Evolutionary conservation across 2,888 invertebrate species (phyloP).

Genomic region (Theristus sp.): DNA sequence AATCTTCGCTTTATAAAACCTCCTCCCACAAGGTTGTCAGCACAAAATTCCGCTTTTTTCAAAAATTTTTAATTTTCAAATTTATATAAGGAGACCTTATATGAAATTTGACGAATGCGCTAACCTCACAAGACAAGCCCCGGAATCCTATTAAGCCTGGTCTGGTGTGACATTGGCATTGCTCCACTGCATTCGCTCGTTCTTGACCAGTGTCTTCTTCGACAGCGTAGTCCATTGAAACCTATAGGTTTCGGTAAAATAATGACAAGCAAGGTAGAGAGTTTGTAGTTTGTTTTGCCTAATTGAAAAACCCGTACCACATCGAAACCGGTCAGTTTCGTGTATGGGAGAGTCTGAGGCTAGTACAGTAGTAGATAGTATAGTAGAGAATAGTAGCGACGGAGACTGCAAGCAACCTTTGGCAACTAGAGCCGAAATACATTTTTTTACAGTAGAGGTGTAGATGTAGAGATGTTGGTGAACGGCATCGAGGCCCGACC

Average conservation of each 20-base stretch:
- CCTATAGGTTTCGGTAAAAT: constrained; percentile 33
- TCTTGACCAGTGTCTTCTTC: constrained; percentile 52
- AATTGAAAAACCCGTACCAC: constrained; percentile 54
- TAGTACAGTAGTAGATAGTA: too few relatives aligned
- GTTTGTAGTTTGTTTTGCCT: too few relatives aligned
- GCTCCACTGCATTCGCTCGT: constrained; percentile 45
- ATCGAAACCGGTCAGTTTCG: constrained; percentile 64
- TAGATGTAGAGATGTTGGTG: constrained; percentile 42
- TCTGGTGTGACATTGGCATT: constrained; percentile 32
- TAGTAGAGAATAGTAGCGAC: too few relatives aligned
- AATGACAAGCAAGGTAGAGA: too few relatives aligned
- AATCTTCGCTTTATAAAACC: background rate
- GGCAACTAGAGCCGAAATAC: too few relatives aligned
- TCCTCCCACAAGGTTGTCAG: too few relatives aligned
- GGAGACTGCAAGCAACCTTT: too few relatives aligned
- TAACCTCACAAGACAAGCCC: constrained; percentile 40
- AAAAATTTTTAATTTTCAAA: background rate
- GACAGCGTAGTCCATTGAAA: constrained; percentile 60
- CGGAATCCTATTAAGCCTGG: constrained; percentile 35
- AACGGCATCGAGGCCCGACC: constrained; percentile 70
- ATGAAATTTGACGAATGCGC: background rate
- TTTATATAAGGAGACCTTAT: background rate
- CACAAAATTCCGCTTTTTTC: background rate
- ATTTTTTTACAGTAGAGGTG: too few relatives aligned
- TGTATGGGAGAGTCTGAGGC: too few relatives aligned